A percentile compares a stretch with the other conserved stretches of the same genome.
Conservation (phyloP, 2,113 vertebrate genomes). For the Salvelinus alpinus region DNA sequence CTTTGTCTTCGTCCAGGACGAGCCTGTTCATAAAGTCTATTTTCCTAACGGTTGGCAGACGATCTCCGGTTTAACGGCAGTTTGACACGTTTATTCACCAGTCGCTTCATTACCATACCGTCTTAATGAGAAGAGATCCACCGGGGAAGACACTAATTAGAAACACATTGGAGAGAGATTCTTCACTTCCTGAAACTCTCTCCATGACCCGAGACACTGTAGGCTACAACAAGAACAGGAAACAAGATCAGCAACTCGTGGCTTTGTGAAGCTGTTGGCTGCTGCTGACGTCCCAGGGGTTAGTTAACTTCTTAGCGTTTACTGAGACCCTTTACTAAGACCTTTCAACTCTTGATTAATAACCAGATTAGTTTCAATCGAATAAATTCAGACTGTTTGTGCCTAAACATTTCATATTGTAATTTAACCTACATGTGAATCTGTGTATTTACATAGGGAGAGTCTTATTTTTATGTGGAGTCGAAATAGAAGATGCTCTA, state of each 20-base stretch:
- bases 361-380: too few relatives aligned
- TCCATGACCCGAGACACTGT: conserved; percentile 1
- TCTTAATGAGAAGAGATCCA: conserved; percentile 42
- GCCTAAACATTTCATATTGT: too few relatives aligned
- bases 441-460: too few relatives aligned
- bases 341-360: too few relatives aligned
- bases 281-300: neutral
- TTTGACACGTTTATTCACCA: conserved; percentile 42
- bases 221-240: neutral
- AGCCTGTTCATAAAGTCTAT: neutral
- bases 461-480: too few relatives aligned
- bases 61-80: conserved; percentile 25
- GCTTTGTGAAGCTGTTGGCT: neutral
- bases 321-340: too few relatives aligned
- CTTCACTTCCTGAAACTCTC: conserved; percentile 25
- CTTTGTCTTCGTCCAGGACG: neutral
- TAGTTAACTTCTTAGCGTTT: too few relatives aligned
- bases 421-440: too few relatives aligned
- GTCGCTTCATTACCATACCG: conserved; percentile 40
- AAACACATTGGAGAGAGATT: conserved; percentile 40
- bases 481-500: neutral
- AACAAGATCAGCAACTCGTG: neutral
- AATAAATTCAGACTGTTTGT: too few relatives aligned
- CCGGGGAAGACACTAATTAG: conserved; percentile 44
- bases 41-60: conserved; percentile 30